These are phyloP conservation scores for Phenacoccus solenopsis DNA, from an alignment of 1,140 invertebrate species.

Conservation along the genomic window DNA sequence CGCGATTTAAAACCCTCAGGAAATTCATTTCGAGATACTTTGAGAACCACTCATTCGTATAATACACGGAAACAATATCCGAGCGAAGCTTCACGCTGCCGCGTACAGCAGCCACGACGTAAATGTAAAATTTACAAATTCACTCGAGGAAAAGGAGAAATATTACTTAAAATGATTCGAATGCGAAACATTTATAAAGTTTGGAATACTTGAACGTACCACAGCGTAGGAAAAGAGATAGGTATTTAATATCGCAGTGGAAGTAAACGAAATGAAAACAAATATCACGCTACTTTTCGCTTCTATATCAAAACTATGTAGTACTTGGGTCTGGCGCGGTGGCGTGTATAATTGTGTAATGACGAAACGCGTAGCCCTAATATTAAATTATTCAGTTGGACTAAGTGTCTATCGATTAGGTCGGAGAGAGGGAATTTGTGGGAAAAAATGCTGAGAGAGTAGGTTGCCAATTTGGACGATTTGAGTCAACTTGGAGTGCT, in stretches of 20 bases:
- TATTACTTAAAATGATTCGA: background rate
- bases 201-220: background rate
- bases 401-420: background rate
- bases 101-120: background rate
- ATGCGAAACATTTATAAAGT: background rate
- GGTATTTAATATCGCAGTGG: background rate
- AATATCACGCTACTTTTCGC: background rate
- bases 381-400: background rate
- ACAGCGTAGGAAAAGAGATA: background rate
- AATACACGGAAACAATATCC: background rate
- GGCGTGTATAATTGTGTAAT: background rate
- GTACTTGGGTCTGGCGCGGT: too few relatives aligned
- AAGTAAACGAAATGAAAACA: background rate
- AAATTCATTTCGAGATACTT: too few relatives aligned
- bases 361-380: background rate
- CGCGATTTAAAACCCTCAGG: too few relatives aligned
- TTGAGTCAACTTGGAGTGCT: too few relatives aligned
- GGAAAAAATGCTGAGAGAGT: too few relatives aligned
- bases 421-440: too few relatives aligned
- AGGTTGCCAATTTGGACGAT: too few relatives aligned
- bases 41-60: background rate
- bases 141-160: background rate
- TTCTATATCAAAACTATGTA: background rate
- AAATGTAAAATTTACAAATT: background rate
- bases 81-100: too few relatives aligned